These are phyloP conservation scores for Cavia porcellus DNA, from an alignment of 2,113 vertebrate species.

Conservation along the genomic window DNA sequence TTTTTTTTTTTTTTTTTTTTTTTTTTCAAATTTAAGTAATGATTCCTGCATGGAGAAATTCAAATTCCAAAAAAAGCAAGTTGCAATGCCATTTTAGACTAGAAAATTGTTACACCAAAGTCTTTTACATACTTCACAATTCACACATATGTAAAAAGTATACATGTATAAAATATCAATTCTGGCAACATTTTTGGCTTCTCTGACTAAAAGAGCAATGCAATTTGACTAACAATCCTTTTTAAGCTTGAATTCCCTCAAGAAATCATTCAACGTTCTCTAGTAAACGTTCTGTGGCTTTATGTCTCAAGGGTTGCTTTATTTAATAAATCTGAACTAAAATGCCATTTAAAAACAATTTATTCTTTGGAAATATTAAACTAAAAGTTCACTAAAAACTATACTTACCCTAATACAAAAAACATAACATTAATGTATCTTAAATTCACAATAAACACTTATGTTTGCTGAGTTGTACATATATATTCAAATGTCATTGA, in stretches of 20 bases:
- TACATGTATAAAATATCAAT: neutral
- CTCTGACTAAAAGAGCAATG: neutral
- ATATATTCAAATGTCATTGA: neutral
- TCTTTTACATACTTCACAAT: neutral
- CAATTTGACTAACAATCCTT: constrained; percentile 51
- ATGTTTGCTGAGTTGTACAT: neutral
- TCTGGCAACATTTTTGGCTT: neutral
- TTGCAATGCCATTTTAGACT: neutral
- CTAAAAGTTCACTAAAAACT: neutral
- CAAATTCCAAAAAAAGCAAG: neutral
- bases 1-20: neutral
- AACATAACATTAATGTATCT: neutral
- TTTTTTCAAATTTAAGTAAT: constrained; percentile 35
- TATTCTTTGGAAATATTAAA: constrained; percentile 23
- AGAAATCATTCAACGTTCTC: constrained; percentile 16
- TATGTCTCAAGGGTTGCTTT: constrained; percentile 22
- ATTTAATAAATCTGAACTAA: constrained; percentile 45
- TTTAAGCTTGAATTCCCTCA: constrained; percentile 49
- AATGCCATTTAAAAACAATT: neutral
- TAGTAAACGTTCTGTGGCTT: constrained; percentile 28
- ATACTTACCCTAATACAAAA: neutral
- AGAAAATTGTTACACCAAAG: neutral
- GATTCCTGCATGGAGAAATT: neutral
- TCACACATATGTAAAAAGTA: neutral
- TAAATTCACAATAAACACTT: neutral